A percentile compares a stretch with the other conserved stretches of the same genome.
These are phyloP conservation scores for Vulpes vulpes DNA, from an alignment of 2,113 vertebrate genomes.

Conservation along the genomic window DNA sequence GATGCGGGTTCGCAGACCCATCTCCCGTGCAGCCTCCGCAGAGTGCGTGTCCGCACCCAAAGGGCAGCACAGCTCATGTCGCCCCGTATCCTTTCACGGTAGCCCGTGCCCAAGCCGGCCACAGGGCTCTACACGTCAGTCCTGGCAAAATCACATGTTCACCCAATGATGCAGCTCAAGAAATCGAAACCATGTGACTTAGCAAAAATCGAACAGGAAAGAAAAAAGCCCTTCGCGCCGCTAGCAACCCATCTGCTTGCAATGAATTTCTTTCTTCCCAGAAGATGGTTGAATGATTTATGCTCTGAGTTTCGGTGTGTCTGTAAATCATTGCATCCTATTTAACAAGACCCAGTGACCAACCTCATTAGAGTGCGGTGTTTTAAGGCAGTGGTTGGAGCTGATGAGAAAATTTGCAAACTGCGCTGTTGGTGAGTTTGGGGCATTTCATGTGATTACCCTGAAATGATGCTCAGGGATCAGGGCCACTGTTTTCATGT, in stretches of 20 bases:
- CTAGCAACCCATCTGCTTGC: too few relatives aligned
- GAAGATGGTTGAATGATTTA: too few relatives aligned
- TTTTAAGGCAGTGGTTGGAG: not conserved
- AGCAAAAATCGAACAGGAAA: not conserved
- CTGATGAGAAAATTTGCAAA: not conserved
- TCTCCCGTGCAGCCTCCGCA: not conserved
- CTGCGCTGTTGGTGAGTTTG: too few relatives aligned
- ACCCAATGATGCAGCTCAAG: accelerated
- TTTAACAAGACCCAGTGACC: not conserved
- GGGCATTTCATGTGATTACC: too few relatives aligned
- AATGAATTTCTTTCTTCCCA: accelerated
- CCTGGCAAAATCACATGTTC: not conserved
- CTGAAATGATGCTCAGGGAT: not conserved
- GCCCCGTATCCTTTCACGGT: accelerated
- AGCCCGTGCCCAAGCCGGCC: too few relatives aligned
- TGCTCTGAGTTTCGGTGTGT: not conserved
- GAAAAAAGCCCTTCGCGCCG: too few relatives aligned
- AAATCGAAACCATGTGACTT: not conserved
- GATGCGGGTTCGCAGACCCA: not conserved
- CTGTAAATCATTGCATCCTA: not conserved
- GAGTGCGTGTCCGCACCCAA: not conserved
- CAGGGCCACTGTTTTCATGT: not conserved
- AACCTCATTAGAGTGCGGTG: too few relatives aligned
- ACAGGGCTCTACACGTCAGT: not conserved
- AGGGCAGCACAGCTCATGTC: not conserved